Conservation (phyloP, 1,140 invertebrate genomes). For the Cotesia vestalis region DNA sequence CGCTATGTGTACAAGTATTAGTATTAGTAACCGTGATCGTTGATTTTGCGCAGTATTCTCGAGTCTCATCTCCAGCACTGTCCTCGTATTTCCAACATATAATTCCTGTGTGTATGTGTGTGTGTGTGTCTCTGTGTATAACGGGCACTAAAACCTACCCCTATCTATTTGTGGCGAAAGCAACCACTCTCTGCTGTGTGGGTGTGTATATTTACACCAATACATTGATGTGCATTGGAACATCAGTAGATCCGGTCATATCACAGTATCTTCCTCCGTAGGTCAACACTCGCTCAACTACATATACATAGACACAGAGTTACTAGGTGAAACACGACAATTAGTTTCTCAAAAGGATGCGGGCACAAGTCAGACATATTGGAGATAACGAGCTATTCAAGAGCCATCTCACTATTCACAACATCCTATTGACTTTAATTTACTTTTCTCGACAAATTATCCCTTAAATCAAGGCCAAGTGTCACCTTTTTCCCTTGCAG, state of each 20-base stretch:
- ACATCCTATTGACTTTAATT: constrained; percentile 9
- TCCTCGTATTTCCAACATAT: neutral
- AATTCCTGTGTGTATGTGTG: no score
- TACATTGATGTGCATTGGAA: no score
- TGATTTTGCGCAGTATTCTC: constrained; percentile 14
- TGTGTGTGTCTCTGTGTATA: neutral
- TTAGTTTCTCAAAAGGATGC: constrained; percentile 30
- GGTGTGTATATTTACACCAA: no score
- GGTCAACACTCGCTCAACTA: constrained; percentile 24
- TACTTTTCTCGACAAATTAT: neutral
- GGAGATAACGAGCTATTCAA: constrained; percentile 19
- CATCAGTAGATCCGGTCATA: no score
- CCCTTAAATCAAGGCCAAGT: neutral
- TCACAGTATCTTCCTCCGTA: neutral
- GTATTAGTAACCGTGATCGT: neutral
- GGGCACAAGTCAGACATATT: constrained; percentile 21
- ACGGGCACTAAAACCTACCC: constrained; percentile 3
- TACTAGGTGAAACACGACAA: constrained; percentile 17
- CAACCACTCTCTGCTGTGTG: neutral
- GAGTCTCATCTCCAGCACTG: neutral
- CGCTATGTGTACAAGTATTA: neutral
- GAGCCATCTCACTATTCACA: constrained; percentile 6
- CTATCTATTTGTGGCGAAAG: constrained; percentile 5
- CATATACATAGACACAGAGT: no score
- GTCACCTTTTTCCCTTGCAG: neutral